phyloP scores from a whole-genome alignment of 2,888 invertebrate species.

The Himalopsyche tibetana region DNA sequence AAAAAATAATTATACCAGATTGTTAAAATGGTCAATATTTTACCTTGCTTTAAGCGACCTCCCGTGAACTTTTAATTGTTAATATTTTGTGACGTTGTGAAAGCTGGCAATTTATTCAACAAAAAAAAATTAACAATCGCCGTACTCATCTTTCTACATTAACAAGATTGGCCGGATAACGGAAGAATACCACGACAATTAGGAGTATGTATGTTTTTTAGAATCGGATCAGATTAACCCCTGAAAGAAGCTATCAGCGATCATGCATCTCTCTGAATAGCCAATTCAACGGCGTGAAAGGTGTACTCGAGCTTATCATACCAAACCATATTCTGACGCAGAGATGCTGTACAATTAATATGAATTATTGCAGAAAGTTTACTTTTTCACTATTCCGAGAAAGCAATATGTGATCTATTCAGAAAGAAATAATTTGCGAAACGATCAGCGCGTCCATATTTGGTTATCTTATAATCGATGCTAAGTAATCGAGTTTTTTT shows the following conservation, averaged over 20 bases:
- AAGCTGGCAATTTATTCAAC: background rate
- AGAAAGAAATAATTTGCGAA: no score
- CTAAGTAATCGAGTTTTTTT: no score
- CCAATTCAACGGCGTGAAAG: conserved; percentile 12
- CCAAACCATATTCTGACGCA: background rate
- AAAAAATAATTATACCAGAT: no score
- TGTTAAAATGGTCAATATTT: no score
- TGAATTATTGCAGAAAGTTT: conserved; percentile 18
- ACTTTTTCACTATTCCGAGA: no score
- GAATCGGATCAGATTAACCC: conserved; percentile 26
- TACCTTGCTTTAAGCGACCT: background rate
- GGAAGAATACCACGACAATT: conserved; percentile 15
- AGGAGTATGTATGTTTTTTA: conserved; percentile 32
- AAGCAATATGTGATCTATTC: no score
- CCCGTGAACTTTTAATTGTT: background rate
- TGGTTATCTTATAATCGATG: no score
- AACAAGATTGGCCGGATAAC: background rate
- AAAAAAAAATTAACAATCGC: background rate
- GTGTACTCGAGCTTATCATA: background rate
- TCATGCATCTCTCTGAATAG: conserved; percentile 10
- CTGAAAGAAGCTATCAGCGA: conserved; percentile 10
- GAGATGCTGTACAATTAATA: conserved; percentile 1
- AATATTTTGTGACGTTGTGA: background rate
- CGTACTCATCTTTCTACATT: background rate
- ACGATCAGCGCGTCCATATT: no score